A percentile compares a stretch with the other conserved stretches of the same genome.
Conservation (phyloP, 2,888 invertebrate genomes). For the Scaptodrosophila latifasciaeformis region DNA sequence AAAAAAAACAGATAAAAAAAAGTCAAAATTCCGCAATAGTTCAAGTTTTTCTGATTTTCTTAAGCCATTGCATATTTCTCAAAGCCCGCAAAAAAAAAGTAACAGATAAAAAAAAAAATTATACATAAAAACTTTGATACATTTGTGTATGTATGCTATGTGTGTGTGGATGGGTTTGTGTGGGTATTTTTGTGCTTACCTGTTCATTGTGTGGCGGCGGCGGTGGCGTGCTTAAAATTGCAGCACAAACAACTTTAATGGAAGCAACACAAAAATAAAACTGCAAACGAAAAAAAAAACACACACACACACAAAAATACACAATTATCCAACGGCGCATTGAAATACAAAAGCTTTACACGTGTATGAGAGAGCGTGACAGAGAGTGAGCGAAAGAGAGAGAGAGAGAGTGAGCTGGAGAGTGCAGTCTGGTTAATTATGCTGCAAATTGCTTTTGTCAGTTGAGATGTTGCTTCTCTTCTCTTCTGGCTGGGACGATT, state of each 20-base stretch:
- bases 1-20: constrained; percentile 18
- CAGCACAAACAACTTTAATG: constrained; percentile 61
- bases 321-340: constrained; percentile 28
- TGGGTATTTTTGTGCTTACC: constrained; percentile 40
- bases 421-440: constrained; percentile 4
- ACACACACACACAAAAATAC: constrained; percentile 23
- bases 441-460: not conserved
- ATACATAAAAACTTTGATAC: no score
- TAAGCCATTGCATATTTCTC: constrained; percentile 56
- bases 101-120: not conserved
- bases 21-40: constrained; percentile 57
- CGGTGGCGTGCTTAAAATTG: constrained; percentile 58
- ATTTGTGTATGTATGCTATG: constrained; percentile 8
- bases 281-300: constrained; percentile 38
- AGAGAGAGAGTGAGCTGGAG: not conserved
- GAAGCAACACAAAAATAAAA: constrained; percentile 31
- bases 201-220: constrained; percentile 53
- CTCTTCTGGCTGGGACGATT: not conserved
- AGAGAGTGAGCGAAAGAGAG: not conserved
- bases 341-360: constrained; percentile 6
- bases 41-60: constrained; percentile 48
- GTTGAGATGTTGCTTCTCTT: not conserved
- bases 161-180: constrained; percentile 4
- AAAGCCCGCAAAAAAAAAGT: not conserved
- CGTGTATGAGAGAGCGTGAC: constrained; percentile 8